These are phyloP conservation scores for Dipodomys stephensi DNA, from an alignment of 2,113 vertebrate genomes.

Conservation along the genomic window DNA sequence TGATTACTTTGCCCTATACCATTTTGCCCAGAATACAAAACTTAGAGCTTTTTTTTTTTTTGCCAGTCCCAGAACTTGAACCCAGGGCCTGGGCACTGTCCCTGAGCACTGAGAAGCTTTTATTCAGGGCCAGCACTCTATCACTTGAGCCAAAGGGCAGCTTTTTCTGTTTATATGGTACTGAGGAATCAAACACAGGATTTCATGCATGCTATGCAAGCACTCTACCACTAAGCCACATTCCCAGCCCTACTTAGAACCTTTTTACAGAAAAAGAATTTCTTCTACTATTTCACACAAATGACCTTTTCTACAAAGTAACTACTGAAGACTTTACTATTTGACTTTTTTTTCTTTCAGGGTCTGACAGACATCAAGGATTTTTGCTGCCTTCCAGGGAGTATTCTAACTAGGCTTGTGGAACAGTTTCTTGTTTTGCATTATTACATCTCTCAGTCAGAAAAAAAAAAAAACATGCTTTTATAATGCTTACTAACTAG, in stretches of 20 bases:
- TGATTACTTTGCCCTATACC: background rate
- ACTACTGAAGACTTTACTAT: background rate
- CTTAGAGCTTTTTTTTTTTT: background rate
- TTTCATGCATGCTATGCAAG: too few species aligned
- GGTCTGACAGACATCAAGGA: slow-evolving; percentile 27
- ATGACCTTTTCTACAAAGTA: background rate
- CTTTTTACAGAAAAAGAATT: background rate
- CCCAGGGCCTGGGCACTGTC: too few species aligned
- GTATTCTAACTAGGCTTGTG: background rate
- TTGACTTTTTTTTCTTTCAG: background rate
- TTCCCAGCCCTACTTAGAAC: background rate
- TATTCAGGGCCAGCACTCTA: too few species aligned
- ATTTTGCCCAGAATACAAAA: background rate
- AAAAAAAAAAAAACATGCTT: slow-evolving; percentile 34
- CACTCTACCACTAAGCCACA: too few species aligned
- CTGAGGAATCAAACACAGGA: too few species aligned
- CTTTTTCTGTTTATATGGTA: too few species aligned
- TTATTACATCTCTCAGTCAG: slow-evolving; percentile 33
- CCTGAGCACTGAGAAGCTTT: too few species aligned
- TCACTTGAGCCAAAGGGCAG: too few species aligned
- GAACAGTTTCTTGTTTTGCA: background rate
- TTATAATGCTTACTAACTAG: background rate
- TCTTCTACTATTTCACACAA: background rate
- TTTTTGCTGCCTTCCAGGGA: background rate
- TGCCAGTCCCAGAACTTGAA: too few species aligned